Evolutionary conservation across 2,113 vertebrate genomes (phyloP), one percentile per base, ranked within the genome.

Genomic region (Oplegnathus fasciatus): DNA sequence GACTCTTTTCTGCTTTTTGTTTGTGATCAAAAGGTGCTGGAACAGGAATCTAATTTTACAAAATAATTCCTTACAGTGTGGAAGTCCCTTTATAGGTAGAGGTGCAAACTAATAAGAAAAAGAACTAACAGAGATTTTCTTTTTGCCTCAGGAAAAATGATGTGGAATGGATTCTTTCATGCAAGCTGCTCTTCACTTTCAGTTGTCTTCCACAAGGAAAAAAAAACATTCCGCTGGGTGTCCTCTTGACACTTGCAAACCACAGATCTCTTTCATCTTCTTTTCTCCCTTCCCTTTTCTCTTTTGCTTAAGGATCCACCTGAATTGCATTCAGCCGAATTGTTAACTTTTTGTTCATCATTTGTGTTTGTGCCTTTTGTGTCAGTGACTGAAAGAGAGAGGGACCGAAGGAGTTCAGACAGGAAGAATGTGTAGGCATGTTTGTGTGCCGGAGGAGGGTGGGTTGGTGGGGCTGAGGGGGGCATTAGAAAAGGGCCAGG

Each of bases 31-130:
- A 96, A 96, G 96, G 96, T 96, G 96, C 96, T 96, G 96, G 95
- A 96, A 95, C 95, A 96, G 96, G 96, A 96, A 96, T 96, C 95
- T 96, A 96, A 95, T 95, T 95, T 95, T 94, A 95, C 87, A 96
- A 95, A 95, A 96, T 93, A 95, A 96, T 96, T 96, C 96, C 95
- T 96, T 96, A 96, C 95, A 96, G 96, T 96, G 96, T 96, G 96
- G 95, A 96, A 94, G 95, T 96, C 95, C 96, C 94, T 95, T 96
- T 95, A 95, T 94, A 95, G 95, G 94, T 94, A 96, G 93, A 95
- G 96, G 96, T 96, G 95, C 96, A 96, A 96, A 95, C 94, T 95
- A 96, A 94, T 90, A 94, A 92, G 87, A 93, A 94, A 93, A 95
- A 95, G 80, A 93, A 94, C 93, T 94, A 94, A 90, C 87, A 94